phyloP scores from a whole-genome alignment of 2,113 vertebrate species.

The Dryoscopus gambensis region DNA sequence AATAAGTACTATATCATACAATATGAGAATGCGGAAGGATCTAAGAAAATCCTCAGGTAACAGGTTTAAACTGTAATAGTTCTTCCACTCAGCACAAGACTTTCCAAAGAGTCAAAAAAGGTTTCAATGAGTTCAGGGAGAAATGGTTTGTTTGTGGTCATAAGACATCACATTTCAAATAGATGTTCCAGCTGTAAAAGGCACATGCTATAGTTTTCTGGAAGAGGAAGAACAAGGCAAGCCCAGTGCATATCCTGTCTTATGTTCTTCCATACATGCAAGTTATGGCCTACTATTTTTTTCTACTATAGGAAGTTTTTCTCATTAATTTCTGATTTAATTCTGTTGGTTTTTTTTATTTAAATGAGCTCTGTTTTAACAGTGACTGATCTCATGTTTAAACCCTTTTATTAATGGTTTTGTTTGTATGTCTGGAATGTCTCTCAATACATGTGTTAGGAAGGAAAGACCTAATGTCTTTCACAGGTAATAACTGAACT shows the following conservation, averaged over 20 bases:
- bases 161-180: not conserved
- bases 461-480: not conserved
- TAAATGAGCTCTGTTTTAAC: conserved; percentile 9
- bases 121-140: not conserved
- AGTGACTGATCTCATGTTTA: not conserved
- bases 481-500: conserved; percentile 21
- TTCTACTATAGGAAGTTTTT: not conserved
- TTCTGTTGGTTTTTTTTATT: not conserved
- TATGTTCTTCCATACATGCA: not conserved
- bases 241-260: not conserved
- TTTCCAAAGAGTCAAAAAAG: not conserved
- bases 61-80: not conserved
- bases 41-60: not conserved
- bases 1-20: not conserved
- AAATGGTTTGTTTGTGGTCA: not conserved
- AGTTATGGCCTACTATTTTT: not conserved
- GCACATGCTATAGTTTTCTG: not conserved
- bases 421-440: not conserved
- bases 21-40: not conserved
- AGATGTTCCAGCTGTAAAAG: not conserved
- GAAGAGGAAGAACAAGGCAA: not conserved
- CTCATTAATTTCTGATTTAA: conserved; percentile 32
- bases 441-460: not conserved
- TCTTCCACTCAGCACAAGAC: not conserved
- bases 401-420: not conserved